Percentiles rank a stretch among this genome's conserved stretches.
These are phyloP conservation scores for Lissonota sp. DNA, from an alignment of 2,888 invertebrate species.

Conservation along the genomic window DNA sequence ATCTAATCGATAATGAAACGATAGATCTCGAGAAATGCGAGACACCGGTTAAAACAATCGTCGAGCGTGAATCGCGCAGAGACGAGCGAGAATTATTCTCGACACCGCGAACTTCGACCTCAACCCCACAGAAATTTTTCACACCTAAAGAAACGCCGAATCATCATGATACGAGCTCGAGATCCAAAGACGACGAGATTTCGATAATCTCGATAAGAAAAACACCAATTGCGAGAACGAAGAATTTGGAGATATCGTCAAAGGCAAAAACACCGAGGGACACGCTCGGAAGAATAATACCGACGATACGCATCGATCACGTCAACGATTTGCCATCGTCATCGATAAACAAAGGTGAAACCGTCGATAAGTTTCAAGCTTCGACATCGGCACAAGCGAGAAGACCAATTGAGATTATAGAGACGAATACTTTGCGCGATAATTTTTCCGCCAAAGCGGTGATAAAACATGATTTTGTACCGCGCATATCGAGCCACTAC, in stretches of 20 bases:
- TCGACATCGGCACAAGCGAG: conserved; percentile 33
- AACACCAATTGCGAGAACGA: conserved; percentile 1
- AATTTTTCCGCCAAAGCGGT: conserved; percentile 74
- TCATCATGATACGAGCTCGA: neutral
- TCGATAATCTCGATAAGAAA: conserved; percentile 19
- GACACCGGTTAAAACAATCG: conserved; percentile 36
- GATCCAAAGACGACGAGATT: conserved; percentile 32
- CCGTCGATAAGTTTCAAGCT: conserved; percentile 15
- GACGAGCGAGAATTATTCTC: conserved; percentile 37
- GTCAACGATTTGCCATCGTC: conserved; percentile 16
- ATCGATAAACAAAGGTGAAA: neutral
- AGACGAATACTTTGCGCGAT: conserved; percentile 77
- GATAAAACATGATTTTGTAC: conserved; percentile 74
- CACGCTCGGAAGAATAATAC: conserved; percentile 12
- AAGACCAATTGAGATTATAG: conserved; percentile 50
- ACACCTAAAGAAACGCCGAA: conserved; percentile 31
- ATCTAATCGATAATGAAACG: too few species aligned
- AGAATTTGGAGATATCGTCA: conserved; percentile 31
- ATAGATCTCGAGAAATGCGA: conserved; percentile 75
- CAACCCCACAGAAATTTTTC: conserved; percentile 50
- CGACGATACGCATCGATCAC: conserved; percentile 35
- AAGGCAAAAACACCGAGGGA: conserved; percentile 18
- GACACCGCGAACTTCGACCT: conserved; percentile 49
- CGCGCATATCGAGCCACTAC: conserved; percentile 73
- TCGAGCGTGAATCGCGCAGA: neutral